Evolutionary conservation across 2,113 vertebrate genomes (phyloP).

Genomic region (Melospiza georgiana): DNA sequence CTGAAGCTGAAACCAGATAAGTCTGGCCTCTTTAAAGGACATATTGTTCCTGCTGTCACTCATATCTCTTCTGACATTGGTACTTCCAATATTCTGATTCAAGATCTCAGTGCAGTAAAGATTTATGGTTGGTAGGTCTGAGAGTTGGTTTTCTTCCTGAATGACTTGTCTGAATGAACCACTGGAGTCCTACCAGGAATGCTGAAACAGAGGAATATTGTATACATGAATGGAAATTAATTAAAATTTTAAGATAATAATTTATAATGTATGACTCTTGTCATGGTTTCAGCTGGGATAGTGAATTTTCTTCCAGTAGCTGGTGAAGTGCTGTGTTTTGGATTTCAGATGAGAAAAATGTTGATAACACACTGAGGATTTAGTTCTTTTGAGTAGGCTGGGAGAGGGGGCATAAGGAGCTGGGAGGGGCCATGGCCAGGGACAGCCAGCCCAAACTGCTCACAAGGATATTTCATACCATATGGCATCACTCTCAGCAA

Average conservation of each 20-base stretch:
- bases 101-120: not conserved
- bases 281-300: not conserved
- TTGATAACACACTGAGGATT: not conserved
- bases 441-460: not conserved
- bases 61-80: not conserved
- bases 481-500: not conserved
- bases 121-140: not conserved
- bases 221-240: not conserved
- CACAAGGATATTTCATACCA: not conserved
- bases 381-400: not conserved
- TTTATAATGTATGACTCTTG: not conserved
- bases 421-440: not conserved
- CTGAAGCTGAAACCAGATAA: not conserved
- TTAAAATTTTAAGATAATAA: not conserved
- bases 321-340: not conserved
- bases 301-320: not conserved
- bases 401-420: not conserved
- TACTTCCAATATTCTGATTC: not conserved
- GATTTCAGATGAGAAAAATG: not conserved
- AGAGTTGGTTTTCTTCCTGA: not conserved
- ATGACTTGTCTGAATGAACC: not conserved
- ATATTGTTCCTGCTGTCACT: not conserved
- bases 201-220: not conserved
- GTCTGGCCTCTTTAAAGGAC: not conserved
- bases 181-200: not conserved